Percentiles rank a stretch among this genome's conserved stretches.
Evolutionary conservation across 2,888 invertebrate genomes (phyloP).

Genomic region (Papilio demoleus): DNA sequence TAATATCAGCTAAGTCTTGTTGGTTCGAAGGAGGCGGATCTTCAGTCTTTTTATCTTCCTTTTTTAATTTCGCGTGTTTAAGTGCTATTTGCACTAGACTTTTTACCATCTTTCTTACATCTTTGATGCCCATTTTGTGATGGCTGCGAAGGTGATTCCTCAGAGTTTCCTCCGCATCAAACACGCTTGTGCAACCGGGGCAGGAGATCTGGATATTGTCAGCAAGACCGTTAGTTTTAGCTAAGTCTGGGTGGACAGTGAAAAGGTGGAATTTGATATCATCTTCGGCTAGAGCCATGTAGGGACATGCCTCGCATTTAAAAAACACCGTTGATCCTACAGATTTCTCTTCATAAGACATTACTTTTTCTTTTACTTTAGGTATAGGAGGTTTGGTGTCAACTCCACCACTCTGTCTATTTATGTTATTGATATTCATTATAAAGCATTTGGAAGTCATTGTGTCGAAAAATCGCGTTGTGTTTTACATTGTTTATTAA

Average conservation of each 20-base stretch:
- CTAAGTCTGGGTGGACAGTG: slow-evolving; percentile 73
- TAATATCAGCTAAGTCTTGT: slow-evolving; percentile 62
- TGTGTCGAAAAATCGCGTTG: slow-evolving; percentile 24
- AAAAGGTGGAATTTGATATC: slow-evolving; percentile 81
- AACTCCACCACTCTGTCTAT: slow-evolving; percentile 48
- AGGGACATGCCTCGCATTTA: slow-evolving; percentile 82
- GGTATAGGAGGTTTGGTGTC: slow-evolving; percentile 55
- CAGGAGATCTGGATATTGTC: slow-evolving; percentile 84
- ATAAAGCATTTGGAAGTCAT: slow-evolving; percentile 61
- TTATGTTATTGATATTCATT: slow-evolving; percentile 57
- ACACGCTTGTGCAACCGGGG: slow-evolving; percentile 87
- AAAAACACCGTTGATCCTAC: slow-evolving; percentile 79
- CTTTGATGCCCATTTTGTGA: slow-evolving; percentile 86
- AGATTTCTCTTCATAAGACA: slow-evolving; percentile 78
- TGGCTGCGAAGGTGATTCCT: slow-evolving; percentile 86
- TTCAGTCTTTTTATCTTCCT: slow-evolving; percentile 57
- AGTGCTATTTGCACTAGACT: slow-evolving; percentile 79
- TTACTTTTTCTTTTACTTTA: slow-evolving; percentile 66
- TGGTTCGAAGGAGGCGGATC: slow-evolving; percentile 47
- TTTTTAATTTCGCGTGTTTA: slow-evolving; percentile 75
- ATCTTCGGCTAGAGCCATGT: slow-evolving; percentile 80
- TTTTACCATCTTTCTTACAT: slow-evolving; percentile 83
- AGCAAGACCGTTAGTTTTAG: slow-evolving; percentile 80
- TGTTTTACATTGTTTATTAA: slow-evolving; percentile 17
- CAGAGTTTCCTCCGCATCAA: slow-evolving; percentile 85